Conservation (phyloP, 1,140 invertebrate genomes). For the Oryctes rhinoceros region DNA sequence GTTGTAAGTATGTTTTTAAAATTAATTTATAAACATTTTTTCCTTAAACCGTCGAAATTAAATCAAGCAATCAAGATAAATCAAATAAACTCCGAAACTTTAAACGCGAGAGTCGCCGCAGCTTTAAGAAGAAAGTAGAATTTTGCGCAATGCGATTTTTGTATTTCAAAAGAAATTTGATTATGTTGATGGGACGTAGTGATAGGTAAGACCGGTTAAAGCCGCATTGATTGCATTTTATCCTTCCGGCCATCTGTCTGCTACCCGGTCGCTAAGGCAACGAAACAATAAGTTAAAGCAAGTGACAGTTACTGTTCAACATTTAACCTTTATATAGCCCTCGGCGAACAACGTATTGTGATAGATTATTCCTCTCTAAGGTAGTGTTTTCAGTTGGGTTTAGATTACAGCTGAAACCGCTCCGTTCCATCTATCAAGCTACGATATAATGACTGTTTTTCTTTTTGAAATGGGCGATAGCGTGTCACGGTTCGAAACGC, state of each 20-base stretch:
- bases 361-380: slow-evolving; percentile 35
- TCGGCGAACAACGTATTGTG: slow-evolving; percentile 26
- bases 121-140: not conserved
- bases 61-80: no score
- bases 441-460: slow-evolving; percentile 12
- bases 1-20: no score
- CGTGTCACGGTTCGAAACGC: not conserved
- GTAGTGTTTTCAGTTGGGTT: slow-evolving; percentile 29
- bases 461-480: not conserved
- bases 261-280: slow-evolving; percentile 41
- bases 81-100: no score
- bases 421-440: slow-evolving; percentile 11
- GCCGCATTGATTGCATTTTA: slow-evolving; percentile 45
- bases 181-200: slow-evolving; percentile 43
- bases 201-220: slow-evolving; percentile 42
- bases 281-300: slow-evolving; percentile 44
- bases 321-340: slow-evolving; percentile 42
- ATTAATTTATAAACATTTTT: no score
- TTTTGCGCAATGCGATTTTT: slow-evolving; percentile 31
- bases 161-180: slow-evolving; percentile 39
- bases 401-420: slow-evolving; percentile 11
- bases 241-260: slow-evolving; percentile 33
- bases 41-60: no score
- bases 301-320: slow-evolving; percentile 44
- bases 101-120: not conserved